Evolutionary conservation across 2,888 invertebrate species (phyloP).

Genomic region (Sphaeridia pumilis): DNA sequence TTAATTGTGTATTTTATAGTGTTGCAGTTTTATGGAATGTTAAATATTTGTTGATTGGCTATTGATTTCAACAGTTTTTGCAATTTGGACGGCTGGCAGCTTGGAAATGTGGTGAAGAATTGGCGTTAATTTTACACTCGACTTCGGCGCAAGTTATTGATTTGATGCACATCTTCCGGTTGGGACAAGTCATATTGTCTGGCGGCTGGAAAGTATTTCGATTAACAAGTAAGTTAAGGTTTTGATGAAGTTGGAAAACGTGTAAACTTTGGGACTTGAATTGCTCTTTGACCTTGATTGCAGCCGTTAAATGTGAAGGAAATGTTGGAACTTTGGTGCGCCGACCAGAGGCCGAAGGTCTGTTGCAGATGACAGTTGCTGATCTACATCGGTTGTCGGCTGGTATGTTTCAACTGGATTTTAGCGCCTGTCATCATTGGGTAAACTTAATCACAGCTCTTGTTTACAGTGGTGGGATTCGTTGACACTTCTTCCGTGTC

Average conservation of each 20-base stretch:
- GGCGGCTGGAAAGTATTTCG: constrained; percentile 34
- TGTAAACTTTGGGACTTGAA: too few relatives aligned
- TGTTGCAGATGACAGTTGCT: constrained; percentile 22
- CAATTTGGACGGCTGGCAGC: constrained; percentile 65
- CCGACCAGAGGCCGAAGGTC: constrained; percentile 7
- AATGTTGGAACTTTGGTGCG: constrained; percentile 28
- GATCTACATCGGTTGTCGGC: constrained; percentile 28
- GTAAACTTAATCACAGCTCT: too few relatives aligned
- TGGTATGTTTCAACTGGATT: constrained; percentile 16
- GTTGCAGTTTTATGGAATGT: background rate
- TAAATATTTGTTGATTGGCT: background rate
- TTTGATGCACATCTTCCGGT: constrained; percentile 33
- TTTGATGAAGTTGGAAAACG: background rate
- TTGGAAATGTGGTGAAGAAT: constrained; percentile 63
- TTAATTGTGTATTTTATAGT: background rate
- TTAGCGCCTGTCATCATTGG: too few relatives aligned
- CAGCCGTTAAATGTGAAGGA: constrained; percentile 30
- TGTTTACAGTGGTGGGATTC: too few relatives aligned
- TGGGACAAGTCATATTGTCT: constrained; percentile 29
- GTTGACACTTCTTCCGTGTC: too few relatives aligned
- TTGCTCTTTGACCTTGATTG: too few relatives aligned
- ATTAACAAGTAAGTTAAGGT: constrained; percentile 24
- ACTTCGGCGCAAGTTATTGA: constrained; percentile 55
- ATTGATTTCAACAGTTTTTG: constrained; percentile 30
- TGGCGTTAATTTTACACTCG: constrained; percentile 63